Conservation (phyloP, 2,113 vertebrate genomes). For the Promerops cafer region DNA sequence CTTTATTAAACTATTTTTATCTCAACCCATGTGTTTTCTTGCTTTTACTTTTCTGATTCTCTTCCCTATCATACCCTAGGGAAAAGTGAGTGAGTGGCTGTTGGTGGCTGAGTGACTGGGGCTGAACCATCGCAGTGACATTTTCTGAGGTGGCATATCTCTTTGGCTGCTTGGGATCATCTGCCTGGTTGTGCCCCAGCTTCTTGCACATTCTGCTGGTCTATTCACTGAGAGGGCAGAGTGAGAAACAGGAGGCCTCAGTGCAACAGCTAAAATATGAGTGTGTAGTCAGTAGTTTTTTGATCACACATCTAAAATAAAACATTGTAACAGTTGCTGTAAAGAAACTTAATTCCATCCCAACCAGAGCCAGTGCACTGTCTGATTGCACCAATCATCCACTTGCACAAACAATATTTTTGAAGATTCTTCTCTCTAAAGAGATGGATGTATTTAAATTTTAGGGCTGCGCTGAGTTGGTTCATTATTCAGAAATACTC, state of each 20-base stretch:
- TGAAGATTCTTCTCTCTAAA: background rate
- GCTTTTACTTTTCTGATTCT: background rate
- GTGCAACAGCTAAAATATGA: background rate
- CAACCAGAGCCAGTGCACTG: background rate
- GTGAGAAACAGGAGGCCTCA: background rate
- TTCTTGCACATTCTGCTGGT: background rate
- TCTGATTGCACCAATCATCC: background rate
- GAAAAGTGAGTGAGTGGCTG: background rate
- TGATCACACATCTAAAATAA: background rate
- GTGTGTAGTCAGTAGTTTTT: background rate
- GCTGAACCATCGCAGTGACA: background rate
- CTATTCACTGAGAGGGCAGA: background rate
- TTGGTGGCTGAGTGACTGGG: background rate
- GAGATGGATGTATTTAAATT: background rate
- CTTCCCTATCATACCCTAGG: fast-evolving
- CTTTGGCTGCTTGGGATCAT: background rate
- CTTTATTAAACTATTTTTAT: background rate
- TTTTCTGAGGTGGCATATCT: background rate
- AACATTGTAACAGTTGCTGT: fast-evolving
- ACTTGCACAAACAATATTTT: background rate
- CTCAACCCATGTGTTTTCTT: background rate
- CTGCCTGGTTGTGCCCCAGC: background rate
- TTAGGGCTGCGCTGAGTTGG: background rate
- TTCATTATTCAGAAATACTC: background rate
- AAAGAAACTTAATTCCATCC: background rate